Conservation (phyloP, 2,797 vertebrate species). For the Chanos chanos region DNA sequence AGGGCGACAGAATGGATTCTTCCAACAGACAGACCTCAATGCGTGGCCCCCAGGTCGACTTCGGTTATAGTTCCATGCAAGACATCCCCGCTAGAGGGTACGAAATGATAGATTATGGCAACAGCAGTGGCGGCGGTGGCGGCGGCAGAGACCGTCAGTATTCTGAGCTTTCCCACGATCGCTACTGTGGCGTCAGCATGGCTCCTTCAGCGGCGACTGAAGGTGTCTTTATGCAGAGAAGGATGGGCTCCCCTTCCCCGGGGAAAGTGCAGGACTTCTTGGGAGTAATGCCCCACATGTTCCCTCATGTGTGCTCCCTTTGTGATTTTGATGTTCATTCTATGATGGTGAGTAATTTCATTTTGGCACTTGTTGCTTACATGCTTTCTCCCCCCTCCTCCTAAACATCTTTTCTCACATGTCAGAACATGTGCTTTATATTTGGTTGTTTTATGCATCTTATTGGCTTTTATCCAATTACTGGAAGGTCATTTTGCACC, state of each 20-base stretch:
- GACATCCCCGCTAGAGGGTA: constrained; percentile 54
- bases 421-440: constrained; percentile 8
- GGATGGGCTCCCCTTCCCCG: constrained; percentile 67
- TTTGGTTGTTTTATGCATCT: too few species aligned
- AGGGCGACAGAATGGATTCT: constrained; percentile 55
- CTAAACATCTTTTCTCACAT: constrained; percentile 15
- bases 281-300: constrained; percentile 70
- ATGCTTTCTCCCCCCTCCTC: constrained; percentile 44
- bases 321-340: constrained; percentile 79
- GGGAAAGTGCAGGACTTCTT: constrained; percentile 77
- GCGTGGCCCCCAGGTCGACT: constrained; percentile 57
- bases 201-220: constrained; percentile 48
- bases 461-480: too few species aligned
- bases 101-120: constrained; percentile 52
- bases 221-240: constrained; percentile 62
- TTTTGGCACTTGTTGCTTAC: constrained; percentile 34
- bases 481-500: too few species aligned
- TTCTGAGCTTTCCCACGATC: constrained; percentile 65
- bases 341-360: constrained; percentile 75
- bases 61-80: constrained; percentile 64
- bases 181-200: constrained; percentile 59
- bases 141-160: constrained; percentile 59
- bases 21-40: constrained; percentile 54
- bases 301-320: constrained; percentile 77
- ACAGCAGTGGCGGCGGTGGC: constrained; percentile 33